phyloP scores from a whole-genome alignment of 2,113 vertebrate genomes.

The Lycocorax pyrrhopterus region DNA sequence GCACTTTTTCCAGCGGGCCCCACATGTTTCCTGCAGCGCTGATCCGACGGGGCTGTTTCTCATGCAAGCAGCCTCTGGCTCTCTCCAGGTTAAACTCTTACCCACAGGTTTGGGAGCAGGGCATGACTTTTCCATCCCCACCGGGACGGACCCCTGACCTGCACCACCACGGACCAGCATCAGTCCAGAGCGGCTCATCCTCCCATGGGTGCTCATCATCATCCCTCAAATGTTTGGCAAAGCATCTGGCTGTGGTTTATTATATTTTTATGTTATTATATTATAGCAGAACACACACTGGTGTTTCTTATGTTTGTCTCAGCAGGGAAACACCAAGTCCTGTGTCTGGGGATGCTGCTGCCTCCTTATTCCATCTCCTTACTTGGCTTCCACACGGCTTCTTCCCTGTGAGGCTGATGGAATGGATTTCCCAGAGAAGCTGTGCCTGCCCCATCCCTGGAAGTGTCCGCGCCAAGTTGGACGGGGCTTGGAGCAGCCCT shows the following conservation, averaged over 20 bases:
- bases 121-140: neutral
- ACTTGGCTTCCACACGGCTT: neutral
- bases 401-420: neutral
- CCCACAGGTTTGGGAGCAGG: too few species aligned
- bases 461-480: neutral
- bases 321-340: accelerated
- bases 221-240: neutral
- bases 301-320: neutral
- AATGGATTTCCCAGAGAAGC: neutral
- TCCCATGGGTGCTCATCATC: neutral
- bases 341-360: accelerated
- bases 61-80: neutral
- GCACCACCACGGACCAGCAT: neutral
- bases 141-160: accelerated
- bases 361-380: neutral
- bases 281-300: accelerated
- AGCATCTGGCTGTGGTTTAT: accelerated
- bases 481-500: neutral
- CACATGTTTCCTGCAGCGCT: slow-evolving; percentile 7
- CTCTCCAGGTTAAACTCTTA: neutral
- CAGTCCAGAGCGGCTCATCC: neutral
- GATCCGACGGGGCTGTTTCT: neutral
- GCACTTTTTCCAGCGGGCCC: slow-evolving; percentile 51
- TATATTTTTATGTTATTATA: neutral
- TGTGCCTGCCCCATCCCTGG: neutral